Evolutionary conservation across 2,113 vertebrate genomes (phyloP), one percentile per base, ranked within the genome.

Genomic region (Colinus virginianus): DNA sequence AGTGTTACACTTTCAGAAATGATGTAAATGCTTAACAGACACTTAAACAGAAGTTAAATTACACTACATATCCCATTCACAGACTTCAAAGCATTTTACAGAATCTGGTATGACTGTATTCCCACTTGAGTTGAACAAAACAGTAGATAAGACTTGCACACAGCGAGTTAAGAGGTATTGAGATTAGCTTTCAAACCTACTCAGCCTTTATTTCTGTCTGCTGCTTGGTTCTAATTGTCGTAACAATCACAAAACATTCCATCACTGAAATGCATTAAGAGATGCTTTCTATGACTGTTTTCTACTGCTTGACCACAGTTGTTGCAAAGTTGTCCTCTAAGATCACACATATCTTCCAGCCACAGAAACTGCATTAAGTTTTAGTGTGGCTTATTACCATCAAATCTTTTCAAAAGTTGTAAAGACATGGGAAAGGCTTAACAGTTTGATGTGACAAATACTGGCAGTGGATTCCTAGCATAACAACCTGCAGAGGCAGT

Each of bases 1-100:
- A 38, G 67, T 82, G 81, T 94, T 96, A 95, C 88, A 72, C 69
- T 70, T 95, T 84, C 87, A 79, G 74, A 81, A 71, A 55, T 46
- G 45, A 88, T 68, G 82, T 7, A 56, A 30, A 14, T 6, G n/a
- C 66, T 78, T 36, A 91, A 96, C 62, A 96, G 71, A 23, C 55
- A 78, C 26, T 82, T 80, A 84, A 86, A 75, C 56, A 84, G 15
- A 45, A 78, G 42, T 49, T 74, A 28, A 71, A 48, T 32, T 43
- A 59, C 67, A 91, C 2, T 23, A 5, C 14, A 13, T 3, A 25
- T 63, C 79, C 55, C 49, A 49, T 42, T 84, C 45, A 82, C n/a
- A 55, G 32, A 67, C 63, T 30, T 74, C 56, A 64, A 80, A 83
- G 71, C 43, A 12, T 53, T 88, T 85, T 32, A 94, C 10, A 43